A percentile compares a stretch with the other conserved stretches of the same genome.
Evolutionary conservation across 2,113 vertebrate species (phyloP).

Genomic region (Calidris pygmaea): DNA sequence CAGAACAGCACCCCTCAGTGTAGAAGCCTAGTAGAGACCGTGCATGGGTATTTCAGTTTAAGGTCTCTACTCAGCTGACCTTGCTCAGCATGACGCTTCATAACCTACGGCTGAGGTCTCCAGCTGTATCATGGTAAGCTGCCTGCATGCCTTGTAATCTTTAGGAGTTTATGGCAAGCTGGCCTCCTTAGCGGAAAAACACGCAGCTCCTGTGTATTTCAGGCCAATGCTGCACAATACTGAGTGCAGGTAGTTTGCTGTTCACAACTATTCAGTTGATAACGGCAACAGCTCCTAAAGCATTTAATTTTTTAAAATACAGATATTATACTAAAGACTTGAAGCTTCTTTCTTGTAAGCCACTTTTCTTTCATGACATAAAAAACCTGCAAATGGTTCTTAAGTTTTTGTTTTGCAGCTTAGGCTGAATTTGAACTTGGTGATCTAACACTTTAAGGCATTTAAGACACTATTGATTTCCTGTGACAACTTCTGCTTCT

Average conservation of each 20-base stretch:
- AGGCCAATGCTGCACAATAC: not conserved
- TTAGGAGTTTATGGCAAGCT: not conserved
- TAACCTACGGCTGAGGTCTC: not conserved
- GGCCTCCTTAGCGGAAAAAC: not conserved
- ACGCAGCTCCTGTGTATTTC: not conserved
- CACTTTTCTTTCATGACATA: not conserved
- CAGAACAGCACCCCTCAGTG: not conserved
- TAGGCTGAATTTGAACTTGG: not conserved
- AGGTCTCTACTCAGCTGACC: not conserved
- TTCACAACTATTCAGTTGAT: not conserved
- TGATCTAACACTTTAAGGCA: not conserved
- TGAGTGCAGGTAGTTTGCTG: not conserved
- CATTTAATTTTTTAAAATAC: not conserved
- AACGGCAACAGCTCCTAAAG: not conserved
- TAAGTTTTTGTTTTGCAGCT: not conserved
- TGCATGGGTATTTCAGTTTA: not conserved
- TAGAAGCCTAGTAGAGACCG: not conserved
- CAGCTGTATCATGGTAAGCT: not conserved
- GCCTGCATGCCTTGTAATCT: not conserved
- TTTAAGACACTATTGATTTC: not conserved
- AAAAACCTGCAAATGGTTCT: not conserved
- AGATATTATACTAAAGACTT: not conserved
- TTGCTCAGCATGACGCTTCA: fast-evolving
- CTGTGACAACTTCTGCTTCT: not conserved
- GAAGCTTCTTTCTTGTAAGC: not conserved